phyloP scores from a whole-genome alignment of 2,113 vertebrate genomes.

The Empidonax alnorum region DNA sequence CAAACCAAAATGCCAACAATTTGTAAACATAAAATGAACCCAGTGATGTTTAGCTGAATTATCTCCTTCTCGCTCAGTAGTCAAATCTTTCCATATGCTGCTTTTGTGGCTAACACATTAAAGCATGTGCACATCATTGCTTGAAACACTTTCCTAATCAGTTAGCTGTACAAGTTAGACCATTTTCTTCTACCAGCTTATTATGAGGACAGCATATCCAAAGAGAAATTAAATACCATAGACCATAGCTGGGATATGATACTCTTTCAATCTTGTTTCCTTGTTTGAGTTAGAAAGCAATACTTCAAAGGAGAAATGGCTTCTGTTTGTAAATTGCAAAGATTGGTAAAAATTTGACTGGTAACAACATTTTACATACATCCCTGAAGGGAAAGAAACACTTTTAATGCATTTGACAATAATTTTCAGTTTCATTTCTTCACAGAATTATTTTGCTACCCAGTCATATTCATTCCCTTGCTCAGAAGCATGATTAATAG shows the following conservation, averaged over 20 bases:
- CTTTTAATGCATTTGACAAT: neutral
- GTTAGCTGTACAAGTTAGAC: neutral
- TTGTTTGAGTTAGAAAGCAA: neutral
- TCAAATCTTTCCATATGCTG: neutral
- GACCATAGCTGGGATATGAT: neutral
- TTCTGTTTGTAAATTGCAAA: neutral
- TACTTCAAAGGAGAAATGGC: neutral
- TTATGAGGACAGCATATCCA: neutral
- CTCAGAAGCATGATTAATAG: neutral
- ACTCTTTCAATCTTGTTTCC: neutral
- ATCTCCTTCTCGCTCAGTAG: neutral
- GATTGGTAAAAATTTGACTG: neutral
- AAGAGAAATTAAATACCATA: neutral
- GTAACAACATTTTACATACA: neutral
- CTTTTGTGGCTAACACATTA: neutral
- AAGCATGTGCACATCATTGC: neutral
- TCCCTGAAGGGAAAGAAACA: neutral
- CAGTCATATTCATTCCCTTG: neutral
- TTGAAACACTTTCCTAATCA: neutral
- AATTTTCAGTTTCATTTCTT: neutral
- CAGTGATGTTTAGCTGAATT: neutral
- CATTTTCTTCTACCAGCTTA: neutral
- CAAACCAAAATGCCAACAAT: neutral
- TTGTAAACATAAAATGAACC: fast-evolving
- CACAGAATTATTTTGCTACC: neutral